phyloP scores from a whole-genome alignment of 2,888 invertebrate genomes.

The Venusia cambrica region DNA sequence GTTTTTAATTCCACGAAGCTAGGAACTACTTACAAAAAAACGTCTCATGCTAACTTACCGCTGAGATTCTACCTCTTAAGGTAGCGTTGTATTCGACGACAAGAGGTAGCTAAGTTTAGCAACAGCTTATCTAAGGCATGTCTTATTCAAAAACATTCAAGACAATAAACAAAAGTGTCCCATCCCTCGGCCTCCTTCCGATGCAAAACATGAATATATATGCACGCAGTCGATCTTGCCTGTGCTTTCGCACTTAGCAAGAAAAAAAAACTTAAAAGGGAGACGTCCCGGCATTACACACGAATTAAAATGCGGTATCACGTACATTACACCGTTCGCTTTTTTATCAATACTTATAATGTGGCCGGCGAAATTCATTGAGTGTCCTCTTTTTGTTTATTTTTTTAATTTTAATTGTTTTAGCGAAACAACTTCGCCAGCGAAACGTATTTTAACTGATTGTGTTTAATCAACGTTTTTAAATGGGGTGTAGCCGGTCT shows the following conservation, averaged over 20 bases:
- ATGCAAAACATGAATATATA: constrained; percentile 50
- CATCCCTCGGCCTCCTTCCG: constrained; percentile 18
- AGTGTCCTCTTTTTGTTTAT: constrained; percentile 41
- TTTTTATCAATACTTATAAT: constrained; percentile 68
- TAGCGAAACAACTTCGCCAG: constrained; percentile 37
- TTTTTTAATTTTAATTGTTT: constrained; percentile 44
- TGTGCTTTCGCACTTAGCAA: constrained; percentile 44
- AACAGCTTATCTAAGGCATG: too few relatives aligned
- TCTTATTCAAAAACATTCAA: too few relatives aligned
- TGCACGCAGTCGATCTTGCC: constrained; percentile 43
- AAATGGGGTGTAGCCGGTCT: constrained; percentile 31
- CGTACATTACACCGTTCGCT: constrained; percentile 66
- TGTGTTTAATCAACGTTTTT: constrained; percentile 31
- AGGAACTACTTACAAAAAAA: too few relatives aligned
- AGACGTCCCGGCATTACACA: constrained; percentile 59
- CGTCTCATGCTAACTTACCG: too few relatives aligned
- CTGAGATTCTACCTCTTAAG: too few relatives aligned
- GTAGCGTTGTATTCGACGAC: too few relatives aligned
- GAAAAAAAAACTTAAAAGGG: constrained; percentile 55
- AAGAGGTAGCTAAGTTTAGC: too few relatives aligned
- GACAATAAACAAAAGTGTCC: constrained; percentile 1
- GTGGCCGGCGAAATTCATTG: constrained; percentile 46
- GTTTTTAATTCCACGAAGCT: too few relatives aligned
- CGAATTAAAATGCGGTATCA: constrained; percentile 78
- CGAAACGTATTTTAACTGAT: constrained; percentile 23